Percentiles rank a stretch among this genome's conserved stretches.
Evolutionary conservation across 2,113 vertebrate genomes (phyloP).

Genomic region (Promerops cafer): DNA sequence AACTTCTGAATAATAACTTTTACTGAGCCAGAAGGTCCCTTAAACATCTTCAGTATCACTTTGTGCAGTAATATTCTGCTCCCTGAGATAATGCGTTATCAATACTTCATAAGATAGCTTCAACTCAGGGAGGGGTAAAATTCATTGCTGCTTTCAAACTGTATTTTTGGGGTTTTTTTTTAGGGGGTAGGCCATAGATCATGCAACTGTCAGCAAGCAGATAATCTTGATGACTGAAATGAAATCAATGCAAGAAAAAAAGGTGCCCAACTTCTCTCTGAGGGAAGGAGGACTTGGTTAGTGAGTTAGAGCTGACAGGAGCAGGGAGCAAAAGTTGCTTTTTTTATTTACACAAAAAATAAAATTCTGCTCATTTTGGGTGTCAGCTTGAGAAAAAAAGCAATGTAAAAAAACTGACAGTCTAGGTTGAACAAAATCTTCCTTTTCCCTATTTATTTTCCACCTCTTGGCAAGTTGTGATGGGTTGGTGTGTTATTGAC

Average conservation of each 20-base stretch:
- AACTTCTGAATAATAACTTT: constrained; percentile 79
- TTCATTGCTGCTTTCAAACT: constrained; percentile 48
- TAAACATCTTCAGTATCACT: constrained; percentile 71
- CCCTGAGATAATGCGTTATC: constrained; percentile 75
- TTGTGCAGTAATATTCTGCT: constrained; percentile 72
- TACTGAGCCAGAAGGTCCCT: constrained; percentile 63
- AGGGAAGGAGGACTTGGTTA: background rate
- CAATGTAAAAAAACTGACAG: background rate
- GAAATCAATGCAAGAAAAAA: constrained; percentile 31
- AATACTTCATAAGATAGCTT: constrained; percentile 70
- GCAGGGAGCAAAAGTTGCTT: background rate
- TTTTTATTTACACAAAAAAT: background rate
- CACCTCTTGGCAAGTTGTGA: background rate
- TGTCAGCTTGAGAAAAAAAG: background rate
- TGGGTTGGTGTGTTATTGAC: background rate
- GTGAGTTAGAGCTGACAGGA: background rate
- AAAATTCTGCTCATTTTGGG: background rate
- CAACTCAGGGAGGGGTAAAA: constrained; percentile 61
- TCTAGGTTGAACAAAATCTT: background rate
- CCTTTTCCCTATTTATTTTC: background rate
- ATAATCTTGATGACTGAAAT: constrained; percentile 71
- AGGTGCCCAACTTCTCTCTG: background rate
- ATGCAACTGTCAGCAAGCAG: constrained; percentile 61
- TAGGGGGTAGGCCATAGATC: constrained; percentile 63
- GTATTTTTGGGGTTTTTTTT: background rate